Evolutionary conservation across 2,888 invertebrate genomes (phyloP), one percentile per base, ranked within the genome.

Genomic region (Machimus rusticus): DNA sequence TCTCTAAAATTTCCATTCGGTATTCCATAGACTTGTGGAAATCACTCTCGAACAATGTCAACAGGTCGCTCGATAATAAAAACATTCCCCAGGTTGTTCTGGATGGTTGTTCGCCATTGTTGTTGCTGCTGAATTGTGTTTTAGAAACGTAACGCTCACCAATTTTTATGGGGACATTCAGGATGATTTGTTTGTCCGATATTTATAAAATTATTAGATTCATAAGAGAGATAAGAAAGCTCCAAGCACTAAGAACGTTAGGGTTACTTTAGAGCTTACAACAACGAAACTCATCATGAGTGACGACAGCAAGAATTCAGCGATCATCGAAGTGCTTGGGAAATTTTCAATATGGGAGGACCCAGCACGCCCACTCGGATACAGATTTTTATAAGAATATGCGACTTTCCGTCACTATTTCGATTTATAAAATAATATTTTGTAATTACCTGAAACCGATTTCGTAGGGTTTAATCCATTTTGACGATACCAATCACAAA

Each of bases 1-100:
- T 66, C 23, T 28, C 66, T 12, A 14, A 19, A 66, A 66, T 9
- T 66, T 23, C 66, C 23, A 66, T 66, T 66, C 66, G 5, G 66
- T 14, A 12, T 66, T 46, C 66, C 2, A 14, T 1, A 28, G 66
- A 23, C 23, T 66, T 66, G 14, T 66, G 66, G 23, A 66, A 84
- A 84, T 84, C 39, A 31, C 28, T n/a, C 28, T n/a, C 37, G 5
- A 84, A 78, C 66, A 88, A 87, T 87, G 88, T 88, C 88, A 88
- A 88, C 88, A 88, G 88, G 88, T 88, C 86, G 78, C 74, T 86
- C 81, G 76, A 84, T 78, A 74, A 84, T 79, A 82, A 87, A 88
- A 87, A 86, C 86, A 87, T 84, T 57, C 84, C 74, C 84, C 74
- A 84, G 74, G 66, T 84, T 76, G 46, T 74, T n/a, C 74, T 9